A percentile compares a stretch with the other conserved stretches of the same genome.
Evolutionary conservation across 2,888 invertebrate genomes (phyloP).

Genomic region (Scaptomyza polygonia): DNA sequence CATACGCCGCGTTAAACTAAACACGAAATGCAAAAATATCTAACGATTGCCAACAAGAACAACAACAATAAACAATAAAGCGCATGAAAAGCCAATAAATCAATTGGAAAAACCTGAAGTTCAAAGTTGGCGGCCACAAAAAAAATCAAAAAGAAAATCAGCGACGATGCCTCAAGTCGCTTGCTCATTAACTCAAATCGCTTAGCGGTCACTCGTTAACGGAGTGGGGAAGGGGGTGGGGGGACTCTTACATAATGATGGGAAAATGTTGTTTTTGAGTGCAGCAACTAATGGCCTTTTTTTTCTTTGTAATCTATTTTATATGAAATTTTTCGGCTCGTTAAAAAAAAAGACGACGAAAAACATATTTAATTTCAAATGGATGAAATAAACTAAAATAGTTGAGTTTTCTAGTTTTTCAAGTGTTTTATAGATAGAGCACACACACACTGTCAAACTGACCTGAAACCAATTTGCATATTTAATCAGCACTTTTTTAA

Average conservation of each 20-base stretch:
- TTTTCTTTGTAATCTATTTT: slow-evolving; percentile 34
- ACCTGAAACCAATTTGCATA: slow-evolving; percentile 51
- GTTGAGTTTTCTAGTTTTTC: slow-evolving; percentile 19
- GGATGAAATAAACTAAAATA: background rate
- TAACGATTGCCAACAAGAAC: slow-evolving; percentile 51
- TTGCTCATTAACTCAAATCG: slow-evolving; percentile 60
- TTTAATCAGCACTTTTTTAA: slow-evolving; percentile 42
- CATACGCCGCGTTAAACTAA: slow-evolving; percentile 63
- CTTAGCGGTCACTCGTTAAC: slow-evolving; percentile 50
- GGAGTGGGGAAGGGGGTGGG: too few relatives aligned
- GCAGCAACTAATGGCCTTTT: slow-evolving; percentile 44
- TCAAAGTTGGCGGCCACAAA: slow-evolving; percentile 71
- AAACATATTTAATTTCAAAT: too few relatives aligned
- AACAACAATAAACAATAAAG: slow-evolving; percentile 41
- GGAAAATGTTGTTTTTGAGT: slow-evolving; percentile 56
- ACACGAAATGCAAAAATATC: slow-evolving; percentile 72
- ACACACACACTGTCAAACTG: slow-evolving; percentile 32
- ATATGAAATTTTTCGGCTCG: slow-evolving; percentile 55
- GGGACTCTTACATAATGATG: slow-evolving; percentile 78
- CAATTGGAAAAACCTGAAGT: slow-evolving; percentile 38
- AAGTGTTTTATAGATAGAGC: slow-evolving; percentile 33
- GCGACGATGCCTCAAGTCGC: slow-evolving; percentile 40
- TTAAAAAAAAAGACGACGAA: slow-evolving; percentile 58
- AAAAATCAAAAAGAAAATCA: too few relatives aligned
- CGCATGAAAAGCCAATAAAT: slow-evolving; percentile 43